Base-by-base conservation (phyloP, 2,888 invertebrate species). In the Dicyrtoma fusca region DNA sequence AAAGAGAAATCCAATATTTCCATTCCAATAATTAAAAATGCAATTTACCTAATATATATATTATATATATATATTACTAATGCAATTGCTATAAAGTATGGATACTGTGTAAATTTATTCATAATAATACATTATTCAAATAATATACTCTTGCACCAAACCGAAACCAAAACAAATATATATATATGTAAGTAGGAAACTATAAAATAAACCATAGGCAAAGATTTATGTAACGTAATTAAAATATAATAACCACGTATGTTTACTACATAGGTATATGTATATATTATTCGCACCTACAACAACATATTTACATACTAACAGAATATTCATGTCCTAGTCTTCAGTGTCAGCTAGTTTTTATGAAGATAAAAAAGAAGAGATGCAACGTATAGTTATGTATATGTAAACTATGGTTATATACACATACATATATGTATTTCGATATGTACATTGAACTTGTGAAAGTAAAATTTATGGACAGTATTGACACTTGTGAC, bases 401-500 rank as follows among this genome's bases (percentile, higher is more conserved):
- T n/a, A n/a, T n/a, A n/a, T n/a, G n/a, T n/a, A n/a, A n/a, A n/a
- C n/a, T n/a, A n/a, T n/a, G n/a, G n/a, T n/a, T n/a, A n/a, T n/a
- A n/a, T n/a, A n/a, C n/a, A n/a, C n/a, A n/a, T n/a, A n/a, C n/a
- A n/a, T n/a, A n/a, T n/a, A n/a, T n/a, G n/a, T n/a, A n/a, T n/a
- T n/a, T n/a, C n/a, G n/a, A n/a, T 34, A 34, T 5, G 34, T 34
- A 34, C 34, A 34, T 34, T 34, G 34, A 8, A 34, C 8, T 34
- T 34, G 34, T 8, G 34, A 34, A n/a, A n/a, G n/a, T n/a, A n/a
- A n/a, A n/a, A 53, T 13, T 45, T 10, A 8, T n/a, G 53, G 53
- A 53, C 53, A 53, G 53, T 53, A 53, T 53, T 53, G 53, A 57
- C 17, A 57, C 19, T 5, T 57, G 17, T 57, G 57, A 57, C 57